Conservation (phyloP, 2,113 vertebrate genomes). For the Carlito syrichta region DNA sequence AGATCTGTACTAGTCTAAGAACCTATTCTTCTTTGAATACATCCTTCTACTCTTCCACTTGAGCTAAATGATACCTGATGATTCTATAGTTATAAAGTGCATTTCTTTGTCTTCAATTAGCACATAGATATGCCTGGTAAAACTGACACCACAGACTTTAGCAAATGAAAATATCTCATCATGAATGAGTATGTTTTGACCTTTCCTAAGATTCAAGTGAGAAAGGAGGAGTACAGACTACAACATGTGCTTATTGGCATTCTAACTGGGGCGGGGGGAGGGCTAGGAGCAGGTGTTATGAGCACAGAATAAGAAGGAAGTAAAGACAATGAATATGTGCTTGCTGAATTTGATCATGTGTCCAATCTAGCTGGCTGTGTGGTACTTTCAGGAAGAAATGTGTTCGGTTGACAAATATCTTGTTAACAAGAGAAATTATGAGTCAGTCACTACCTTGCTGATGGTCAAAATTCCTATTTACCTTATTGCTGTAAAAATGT, state of each 20-base stretch:
- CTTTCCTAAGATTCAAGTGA: not conserved
- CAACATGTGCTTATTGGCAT: not conserved
- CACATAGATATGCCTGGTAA: not conserved
- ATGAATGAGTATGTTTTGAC: not conserved
- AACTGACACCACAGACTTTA: not conserved
- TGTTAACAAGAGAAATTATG: conserved; percentile 2
- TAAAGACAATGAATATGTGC: not conserved
- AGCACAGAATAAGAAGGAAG: not conserved
- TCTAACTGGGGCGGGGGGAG: not conserved
- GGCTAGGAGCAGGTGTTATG: not conserved
- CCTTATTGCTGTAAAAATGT: not conserved
- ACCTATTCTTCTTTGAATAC: not conserved
- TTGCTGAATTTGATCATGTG: not conserved
- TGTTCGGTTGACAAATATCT: not conserved
- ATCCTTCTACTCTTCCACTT: not conserved
- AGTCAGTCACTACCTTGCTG: not conserved
- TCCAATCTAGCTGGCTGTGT: not conserved
- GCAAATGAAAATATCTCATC: not conserved
- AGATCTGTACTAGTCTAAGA: not conserved
- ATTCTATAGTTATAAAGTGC: not conserved
- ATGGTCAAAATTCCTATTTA: not conserved
- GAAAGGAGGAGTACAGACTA: not conserved
- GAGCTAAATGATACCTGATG: not conserved
- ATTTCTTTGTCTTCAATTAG: not conserved
- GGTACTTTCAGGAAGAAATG: conserved; percentile 3